Base-by-base conservation (phyloP, 2,797 vertebrate genomes). In the Oophaga sylvatica region DNA sequence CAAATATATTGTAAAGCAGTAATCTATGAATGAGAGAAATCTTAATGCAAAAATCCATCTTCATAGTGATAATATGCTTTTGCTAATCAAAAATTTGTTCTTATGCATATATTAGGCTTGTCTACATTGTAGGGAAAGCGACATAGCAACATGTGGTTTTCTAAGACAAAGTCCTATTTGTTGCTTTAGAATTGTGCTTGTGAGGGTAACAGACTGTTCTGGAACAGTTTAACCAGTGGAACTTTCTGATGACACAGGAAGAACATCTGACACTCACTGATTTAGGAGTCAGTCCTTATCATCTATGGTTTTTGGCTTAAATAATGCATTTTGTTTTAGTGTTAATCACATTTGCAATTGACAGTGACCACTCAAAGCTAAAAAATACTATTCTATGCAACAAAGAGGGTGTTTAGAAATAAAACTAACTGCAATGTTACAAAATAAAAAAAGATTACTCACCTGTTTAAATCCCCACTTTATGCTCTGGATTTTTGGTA, bases 131-230 rank as follows among this genome's bases (percentile, higher is more conserved):
- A 41, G 31, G 41, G 19, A 80, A 45, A 80, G 31, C 62, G 78
- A 80, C 59, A 80, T 59, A n/a, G 62, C 16, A 16, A 79, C 68
- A 41, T 86, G 31, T 80, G 65, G 77, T 80, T 80, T 85, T 80
- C 31, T 29, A 59, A 80, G 63, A 86, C 84, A 86, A 70, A 60
- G 78, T 86, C 35, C 22, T 68, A 81, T 86, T 73, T 86, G 78
- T 86, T 70, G 67, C 48, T 45, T 22, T 73, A 73, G 70, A 73
- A 45, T 41, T 20, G 17, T 71, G 17, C 19, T 73, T 45, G 8
- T 45, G 19, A 19, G 68, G 16, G 84, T 86, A 70, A 80, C 53
- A 53, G 31, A 35, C 65, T 60, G 67, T 86, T 80, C 77, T 86
- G 31, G 12, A 59, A 70, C 53, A 29, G 56, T 73, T 26, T 86